Percentiles rank a stretch among this genome's conserved stretches.
These are phyloP conservation scores for Drosophila nebulosa DNA, from an alignment of 1,140 invertebrate species.

Conservation along the genomic window DNA sequence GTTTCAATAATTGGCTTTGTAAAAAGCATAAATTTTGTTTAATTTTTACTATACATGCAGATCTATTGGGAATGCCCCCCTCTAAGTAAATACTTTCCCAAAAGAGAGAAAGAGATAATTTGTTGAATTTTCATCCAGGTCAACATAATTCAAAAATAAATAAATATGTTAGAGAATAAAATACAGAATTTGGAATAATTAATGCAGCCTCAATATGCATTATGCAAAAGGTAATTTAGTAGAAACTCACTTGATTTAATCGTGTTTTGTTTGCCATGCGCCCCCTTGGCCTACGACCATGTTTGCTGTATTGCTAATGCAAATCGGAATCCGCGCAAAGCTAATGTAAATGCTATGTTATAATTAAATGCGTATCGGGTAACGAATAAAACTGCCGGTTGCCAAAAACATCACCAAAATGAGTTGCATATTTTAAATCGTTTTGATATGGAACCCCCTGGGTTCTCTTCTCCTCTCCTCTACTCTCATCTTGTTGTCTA, in stretches of 20 bases:
- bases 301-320: conserved; percentile 14
- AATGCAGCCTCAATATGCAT: neutral
- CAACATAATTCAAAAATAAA: too few relatives aligned
- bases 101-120: too few relatives aligned
- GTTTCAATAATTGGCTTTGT: too few relatives aligned
- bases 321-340: conserved; percentile 25
- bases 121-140: too few relatives aligned
- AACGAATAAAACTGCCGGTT: conserved; percentile 53
- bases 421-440: conserved; percentile 64
- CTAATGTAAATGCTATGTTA: conserved; percentile 43
- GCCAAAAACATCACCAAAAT: conserved; percentile 43
- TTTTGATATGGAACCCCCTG: conserved; percentile 32
- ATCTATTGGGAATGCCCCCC: too few relatives aligned
- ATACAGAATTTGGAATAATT: too few relatives aligned
- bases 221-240: neutral
- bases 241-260: neutral
- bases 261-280: neutral
- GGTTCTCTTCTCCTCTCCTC: neutral
- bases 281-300: neutral
- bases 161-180: too few relatives aligned
- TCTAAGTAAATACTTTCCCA: too few relatives aligned
- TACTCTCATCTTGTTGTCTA: neutral
- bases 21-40: too few relatives aligned
- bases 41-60: too few relatives aligned
- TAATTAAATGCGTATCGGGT: conserved; percentile 73